phyloP scores from a whole-genome alignment of 2,888 invertebrate species.

The Drymonia ruficornis region DNA sequence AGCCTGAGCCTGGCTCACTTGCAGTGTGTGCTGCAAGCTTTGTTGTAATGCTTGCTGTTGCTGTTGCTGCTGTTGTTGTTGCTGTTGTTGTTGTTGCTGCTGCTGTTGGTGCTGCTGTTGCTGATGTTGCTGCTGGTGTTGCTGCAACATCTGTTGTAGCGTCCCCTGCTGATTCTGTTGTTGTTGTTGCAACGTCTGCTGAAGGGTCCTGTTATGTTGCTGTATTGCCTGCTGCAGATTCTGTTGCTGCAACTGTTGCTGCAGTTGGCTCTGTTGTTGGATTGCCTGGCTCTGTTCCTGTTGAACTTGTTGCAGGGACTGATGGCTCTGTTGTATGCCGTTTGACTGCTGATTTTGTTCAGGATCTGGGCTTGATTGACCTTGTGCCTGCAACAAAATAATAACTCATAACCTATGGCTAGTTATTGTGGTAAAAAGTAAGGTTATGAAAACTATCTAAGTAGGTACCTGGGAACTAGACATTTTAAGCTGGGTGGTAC shows the following conservation, averaged over 20 bases:
- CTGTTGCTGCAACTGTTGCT: constrained; percentile 52
- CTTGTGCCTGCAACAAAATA: constrained; percentile 77
- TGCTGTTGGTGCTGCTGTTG: constrained; percentile 57
- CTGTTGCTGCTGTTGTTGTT: constrained; percentile 56
- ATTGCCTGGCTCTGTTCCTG: constrained; percentile 64
- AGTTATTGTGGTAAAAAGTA: no score
- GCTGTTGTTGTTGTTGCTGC: constrained; percentile 52
- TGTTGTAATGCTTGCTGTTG: constrained; percentile 66
- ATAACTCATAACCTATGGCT: background rate
- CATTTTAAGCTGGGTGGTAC: no score
- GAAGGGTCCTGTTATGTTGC: constrained; percentile 57
- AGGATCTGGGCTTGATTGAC: constrained; percentile 75
- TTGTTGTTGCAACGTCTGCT: constrained; percentile 60
- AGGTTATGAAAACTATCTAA: no score
- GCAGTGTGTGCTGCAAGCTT: constrained; percentile 68
- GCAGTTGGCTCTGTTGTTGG: constrained; percentile 66
- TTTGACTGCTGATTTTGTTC: constrained; percentile 78
- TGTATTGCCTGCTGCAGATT: constrained; percentile 59
- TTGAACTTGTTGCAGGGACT: constrained; percentile 64
- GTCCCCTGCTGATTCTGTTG: constrained; percentile 56
- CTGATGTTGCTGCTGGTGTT: constrained; percentile 56
- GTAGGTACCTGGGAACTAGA: no score
- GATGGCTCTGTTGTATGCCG: constrained; percentile 73
- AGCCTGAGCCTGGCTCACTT: constrained; percentile 77
- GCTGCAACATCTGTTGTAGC: constrained; percentile 56